Evolutionary conservation across 2,113 vertebrate species (phyloP).

Genomic region (Eulemur macaco): DNA sequence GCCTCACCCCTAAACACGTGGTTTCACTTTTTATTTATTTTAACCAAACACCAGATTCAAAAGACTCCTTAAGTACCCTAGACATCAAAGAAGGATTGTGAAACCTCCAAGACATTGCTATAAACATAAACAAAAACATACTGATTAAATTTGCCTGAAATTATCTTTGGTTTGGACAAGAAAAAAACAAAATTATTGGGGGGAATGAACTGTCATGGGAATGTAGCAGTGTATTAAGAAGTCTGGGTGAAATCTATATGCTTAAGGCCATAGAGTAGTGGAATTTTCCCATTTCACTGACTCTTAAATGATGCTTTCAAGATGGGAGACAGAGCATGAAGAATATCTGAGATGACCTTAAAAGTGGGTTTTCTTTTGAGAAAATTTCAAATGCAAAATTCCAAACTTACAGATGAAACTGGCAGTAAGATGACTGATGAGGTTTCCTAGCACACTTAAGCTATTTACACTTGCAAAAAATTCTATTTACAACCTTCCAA

Average conservation of each 20-base stretch:
- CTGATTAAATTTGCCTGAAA: slow-evolving; percentile 24
- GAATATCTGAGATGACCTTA: background rate
- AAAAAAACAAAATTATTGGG: background rate
- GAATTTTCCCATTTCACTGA: background rate
- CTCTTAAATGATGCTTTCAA: background rate
- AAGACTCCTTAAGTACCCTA: slow-evolving; percentile 18
- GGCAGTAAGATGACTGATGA: background rate
- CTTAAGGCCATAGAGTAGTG: background rate
- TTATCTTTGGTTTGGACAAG: background rate
- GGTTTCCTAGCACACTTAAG: background rate
- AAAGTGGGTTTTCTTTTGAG: background rate
- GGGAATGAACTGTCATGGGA: background rate
- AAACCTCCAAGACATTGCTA: background rate
- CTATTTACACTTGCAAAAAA: background rate
- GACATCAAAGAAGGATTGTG: slow-evolving; percentile 50
- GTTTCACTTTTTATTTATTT: slow-evolving; percentile 61
- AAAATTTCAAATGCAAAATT: slow-evolving; percentile 34
- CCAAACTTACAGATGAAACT: slow-evolving; percentile 15
- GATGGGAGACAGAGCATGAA: background rate
- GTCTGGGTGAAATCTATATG: background rate
- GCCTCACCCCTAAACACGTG: background rate
- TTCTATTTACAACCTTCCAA: slow-evolving; percentile 28
- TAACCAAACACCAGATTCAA: slow-evolving; percentile 47
- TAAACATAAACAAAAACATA: slow-evolving; percentile 56
- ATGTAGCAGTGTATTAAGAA: background rate